Conservation (phyloP, 2,797 vertebrate genomes). For the Scleropages formosus region DNA sequence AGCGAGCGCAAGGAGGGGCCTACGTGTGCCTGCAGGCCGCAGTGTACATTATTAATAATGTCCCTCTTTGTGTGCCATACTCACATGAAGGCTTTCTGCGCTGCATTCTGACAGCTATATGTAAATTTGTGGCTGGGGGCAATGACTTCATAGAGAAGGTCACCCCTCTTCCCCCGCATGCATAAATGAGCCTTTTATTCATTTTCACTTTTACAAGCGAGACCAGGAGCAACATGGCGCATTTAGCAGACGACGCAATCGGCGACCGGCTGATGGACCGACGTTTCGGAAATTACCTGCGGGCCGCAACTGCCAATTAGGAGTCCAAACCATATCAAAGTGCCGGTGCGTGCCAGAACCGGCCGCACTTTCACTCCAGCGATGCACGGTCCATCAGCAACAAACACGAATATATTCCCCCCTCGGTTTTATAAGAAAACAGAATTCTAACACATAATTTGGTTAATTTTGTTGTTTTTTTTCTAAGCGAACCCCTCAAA, state of each 20-base stretch:
- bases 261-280: constrained; percentile 39
- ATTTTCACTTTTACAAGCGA: constrained; percentile 68
- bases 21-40: constrained; percentile 42
- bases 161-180: constrained; percentile 66
- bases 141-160: constrained; percentile 76
- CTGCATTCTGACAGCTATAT: constrained; percentile 69
- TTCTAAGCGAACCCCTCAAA: constrained; percentile 27
- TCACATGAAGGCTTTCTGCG: constrained; percentile 47
- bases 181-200: constrained; percentile 74
- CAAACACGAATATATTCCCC: neutral
- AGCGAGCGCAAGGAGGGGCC: constrained; percentile 24
- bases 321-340: constrained; percentile 42
- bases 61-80: constrained; percentile 39
- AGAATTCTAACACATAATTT: neutral
- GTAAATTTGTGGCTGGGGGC: constrained; percentile 76
- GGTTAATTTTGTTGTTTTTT: neutral
- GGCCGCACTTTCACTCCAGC: constrained; percentile 35
- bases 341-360: constrained; percentile 35
- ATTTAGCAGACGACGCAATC: constrained; percentile 36
- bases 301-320: constrained; percentile 64
- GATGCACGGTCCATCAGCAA: constrained; percentile 46
- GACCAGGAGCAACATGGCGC: constrained; percentile 26
- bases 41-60: constrained; percentile 42
- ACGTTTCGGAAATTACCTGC: constrained; percentile 61
- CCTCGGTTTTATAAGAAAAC: neutral